Base-by-base conservation (phyloP, 2,113 vertebrate genomes). In the Cyprinodon tularosa region DNA sequence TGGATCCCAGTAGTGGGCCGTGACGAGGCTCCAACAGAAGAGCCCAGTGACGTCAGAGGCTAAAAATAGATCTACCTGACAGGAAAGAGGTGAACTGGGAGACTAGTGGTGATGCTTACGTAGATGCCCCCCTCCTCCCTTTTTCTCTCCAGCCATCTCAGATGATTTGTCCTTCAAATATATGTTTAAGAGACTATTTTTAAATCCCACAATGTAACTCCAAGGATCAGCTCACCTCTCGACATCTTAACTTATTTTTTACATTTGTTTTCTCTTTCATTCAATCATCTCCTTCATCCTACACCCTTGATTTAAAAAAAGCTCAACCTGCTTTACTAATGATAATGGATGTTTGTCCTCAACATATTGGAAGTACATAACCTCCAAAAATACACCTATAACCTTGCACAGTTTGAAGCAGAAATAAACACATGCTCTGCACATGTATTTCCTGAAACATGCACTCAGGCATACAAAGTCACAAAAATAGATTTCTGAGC, bases 21-120 rank as follows among this genome's bases (percentile, higher is more conserved):
- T 93, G 88, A 92, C 82, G 83, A 81, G 77, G 84, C 84, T 80
- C 81, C 78, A 86, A 88, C 86, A 84, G 84, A 89, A 79, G 81
- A 82, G 79, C 81, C 78, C 83, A 53, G 77, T 89, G 91, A 89
- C 84, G 90, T 92, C 87, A 91, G 78, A 67, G 53, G 79, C 86
- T 91, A 92, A 63, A 91, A 90, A 93, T 93, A 93, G 90, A 80
- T 67, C 80, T 68, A 67, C 74, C 75, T 84, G 83, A 72, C 66
- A 86, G 72, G 68, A 86, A 88, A 80, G 75, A 77, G 85, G 82
- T 86, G 84, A 82, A 77, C 82, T 76, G 79, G 70, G 84, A 78
- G 82, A 79, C 77, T 81, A 71, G 74, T 80, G 85, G 81, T 63
- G 53, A 82, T 45, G 77, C 80, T 84, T 68, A 88, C 82, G 78